Evolutionary conservation across 2,113 vertebrate species (phyloP).

Genomic region (Apodemus sylvaticus): DNA sequence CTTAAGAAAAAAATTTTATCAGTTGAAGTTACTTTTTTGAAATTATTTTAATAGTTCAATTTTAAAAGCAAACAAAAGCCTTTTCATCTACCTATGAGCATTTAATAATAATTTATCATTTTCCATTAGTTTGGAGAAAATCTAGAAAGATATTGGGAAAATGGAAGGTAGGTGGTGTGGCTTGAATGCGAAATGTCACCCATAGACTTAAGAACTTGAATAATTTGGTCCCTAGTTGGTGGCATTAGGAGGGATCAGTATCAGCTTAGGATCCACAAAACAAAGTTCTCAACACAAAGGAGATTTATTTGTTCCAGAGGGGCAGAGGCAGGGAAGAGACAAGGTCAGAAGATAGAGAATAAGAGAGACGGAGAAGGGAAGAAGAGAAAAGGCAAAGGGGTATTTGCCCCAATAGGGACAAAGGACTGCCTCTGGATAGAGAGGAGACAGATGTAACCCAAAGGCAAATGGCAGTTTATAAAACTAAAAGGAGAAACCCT

Average conservation of each 20-base stretch:
- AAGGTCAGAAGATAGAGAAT: background rate
- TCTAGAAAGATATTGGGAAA: background rate
- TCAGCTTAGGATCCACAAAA: background rate
- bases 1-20: background rate
- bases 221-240: background rate
- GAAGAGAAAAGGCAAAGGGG: background rate
- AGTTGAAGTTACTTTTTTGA: background rate
- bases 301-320: background rate
- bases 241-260: background rate
- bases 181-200: background rate
- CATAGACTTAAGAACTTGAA: background rate
- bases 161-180: background rate
- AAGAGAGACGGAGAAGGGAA: background rate
- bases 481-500: background rate
- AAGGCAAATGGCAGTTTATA: background rate
- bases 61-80: background rate
- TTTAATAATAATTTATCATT: background rate
- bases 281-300: background rate
- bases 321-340: background rate
- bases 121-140: conserved; percentile 46
- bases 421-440: background rate
- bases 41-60: background rate
- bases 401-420: background rate
- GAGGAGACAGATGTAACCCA: background rate
- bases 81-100: background rate